Evolutionary conservation across 2,797 vertebrate genomes (phyloP).

Genomic region (Echiichthys vipera): DNA sequence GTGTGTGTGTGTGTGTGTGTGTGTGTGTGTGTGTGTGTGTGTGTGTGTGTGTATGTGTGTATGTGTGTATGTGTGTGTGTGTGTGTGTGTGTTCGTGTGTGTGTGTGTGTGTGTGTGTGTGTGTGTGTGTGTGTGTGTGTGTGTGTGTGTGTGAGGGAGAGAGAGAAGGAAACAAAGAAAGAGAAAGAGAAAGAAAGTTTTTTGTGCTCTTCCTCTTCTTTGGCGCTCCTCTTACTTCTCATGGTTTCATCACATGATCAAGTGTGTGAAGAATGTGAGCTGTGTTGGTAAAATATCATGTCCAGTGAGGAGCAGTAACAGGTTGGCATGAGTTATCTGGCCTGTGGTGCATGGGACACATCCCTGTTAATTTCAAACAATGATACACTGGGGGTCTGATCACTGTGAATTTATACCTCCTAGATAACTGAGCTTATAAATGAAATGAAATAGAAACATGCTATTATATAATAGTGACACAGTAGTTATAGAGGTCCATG

Average conservation of each 20-base stretch:
- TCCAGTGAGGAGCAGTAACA: conserved; percentile 56
- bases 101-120: conserved; percentile 23
- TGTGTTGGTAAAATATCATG: conserved; percentile 19
- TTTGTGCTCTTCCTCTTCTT: no score
- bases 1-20: conserved; percentile 21
- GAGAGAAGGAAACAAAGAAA: not conserved
- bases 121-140: conserved; percentile 4
- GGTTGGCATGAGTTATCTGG: conserved; percentile 48
- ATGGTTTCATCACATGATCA: conserved; percentile 34
- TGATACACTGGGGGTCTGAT: not conserved
- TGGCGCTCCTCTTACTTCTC: conserved; percentile 12
- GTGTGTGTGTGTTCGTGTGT: not conserved
- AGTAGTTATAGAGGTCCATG: no score
- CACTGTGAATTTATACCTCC: conserved; percentile 8
- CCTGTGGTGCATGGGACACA: conserved; percentile 7
- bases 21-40: conserved; percentile 9
- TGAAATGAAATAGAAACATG: no score
- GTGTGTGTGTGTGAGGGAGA: not conserved
- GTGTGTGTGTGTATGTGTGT: not conserved
- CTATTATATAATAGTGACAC: no score
- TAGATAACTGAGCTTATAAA: not conserved
- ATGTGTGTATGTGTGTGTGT: not conserved
- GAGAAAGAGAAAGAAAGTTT: no score
- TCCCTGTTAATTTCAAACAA: conserved; percentile 14
- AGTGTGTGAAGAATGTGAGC: conserved; percentile 25